Base-by-base conservation (phyloP, 1,140 invertebrate species). In the Frieseomelitta varia region DNA sequence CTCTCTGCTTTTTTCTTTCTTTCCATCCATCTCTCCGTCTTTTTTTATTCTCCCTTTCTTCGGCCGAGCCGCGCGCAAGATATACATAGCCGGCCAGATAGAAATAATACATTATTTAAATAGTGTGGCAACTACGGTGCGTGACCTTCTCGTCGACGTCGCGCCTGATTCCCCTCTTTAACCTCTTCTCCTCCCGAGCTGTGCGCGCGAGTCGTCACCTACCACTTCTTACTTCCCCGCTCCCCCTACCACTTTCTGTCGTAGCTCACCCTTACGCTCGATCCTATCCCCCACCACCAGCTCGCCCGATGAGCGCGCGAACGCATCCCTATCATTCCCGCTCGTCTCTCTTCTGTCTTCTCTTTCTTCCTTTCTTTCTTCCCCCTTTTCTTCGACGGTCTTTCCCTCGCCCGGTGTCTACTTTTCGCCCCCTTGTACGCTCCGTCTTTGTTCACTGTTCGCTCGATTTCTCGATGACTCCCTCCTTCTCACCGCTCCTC, bases 71-170 rank as follows among this genome's bases (percentile, higher is more conserved):
- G 53, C 21, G 73, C 74, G 75, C 85, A 86, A 81, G 88, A 85
- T 85, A 86, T 82, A 81, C 78, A 67, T 73, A 68, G 72, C 63
- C 78, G 87, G 56, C 84, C 83, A 89, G 88, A 91, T 92, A 88
- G 88, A 91, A 91, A 91, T 91, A 91, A 90, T 91, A 92, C 90
- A 92, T 92, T 91, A 92, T 92, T 92, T 91, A 91, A 91, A 91
- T 91, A 91, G 84, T 91, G 90, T 91, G 90, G 91, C 91, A 91
- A 91, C 91, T 90, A 84, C 85, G 73, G 88, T 92, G 91, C 91
- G 91, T 92, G 91, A 92, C 91, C 91, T 92, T 92, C 91, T 90
- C 91, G 91, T 92, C 91, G 91, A 91, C 91, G 87, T 89, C 86
- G 79, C 87, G 81, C 87, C 88, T 87, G 88, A 88, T 88, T 88